Evolutionary conservation across 2,797 vertebrate species (phyloP).

Genomic region (Novumbra hubbsi): DNA sequence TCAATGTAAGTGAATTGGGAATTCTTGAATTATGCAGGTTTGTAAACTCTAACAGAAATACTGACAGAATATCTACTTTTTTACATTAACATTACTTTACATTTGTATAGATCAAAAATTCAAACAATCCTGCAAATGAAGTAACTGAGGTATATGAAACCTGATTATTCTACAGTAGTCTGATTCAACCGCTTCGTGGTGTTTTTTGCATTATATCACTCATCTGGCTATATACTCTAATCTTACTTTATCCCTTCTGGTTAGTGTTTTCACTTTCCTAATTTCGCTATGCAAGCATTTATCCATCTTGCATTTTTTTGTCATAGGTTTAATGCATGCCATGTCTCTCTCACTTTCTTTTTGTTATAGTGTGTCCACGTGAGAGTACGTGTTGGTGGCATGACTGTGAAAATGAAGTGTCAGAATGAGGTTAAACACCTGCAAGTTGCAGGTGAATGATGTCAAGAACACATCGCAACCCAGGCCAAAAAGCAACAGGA

Average conservation of each 20-base stretch:
- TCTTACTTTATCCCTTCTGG: neutral
- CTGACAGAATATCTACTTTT: neutral
- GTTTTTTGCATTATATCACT: neutral
- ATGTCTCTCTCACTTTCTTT: slow-evolving; percentile 15
- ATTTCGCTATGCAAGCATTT: slow-evolving; percentile 27
- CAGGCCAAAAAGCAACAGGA: neutral
- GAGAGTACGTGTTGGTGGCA: slow-evolving; percentile 16
- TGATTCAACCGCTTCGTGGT: neutral
- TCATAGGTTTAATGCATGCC: neutral
- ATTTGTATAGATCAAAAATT: neutral
- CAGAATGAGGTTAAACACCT: slow-evolving; percentile 29
- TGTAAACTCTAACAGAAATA: too few relatives aligned
- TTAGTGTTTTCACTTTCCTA: neutral
- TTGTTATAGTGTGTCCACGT: slow-evolving; percentile 33
- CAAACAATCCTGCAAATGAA: neutral
- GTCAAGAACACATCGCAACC: slow-evolving; percentile 12
- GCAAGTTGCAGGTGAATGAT: slow-evolving; percentile 43
- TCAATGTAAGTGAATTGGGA: neutral
- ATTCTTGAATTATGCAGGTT: neutral
- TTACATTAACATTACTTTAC: neutral
- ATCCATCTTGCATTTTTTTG: slow-evolving; percentile 12
- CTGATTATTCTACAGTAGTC: neutral
- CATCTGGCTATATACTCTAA: neutral
- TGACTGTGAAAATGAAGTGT: slow-evolving; percentile 8
- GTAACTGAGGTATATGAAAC: neutral